Evolutionary conservation across 2,113 vertebrate genomes (phyloP), one percentile per base, ranked within the genome.

Genomic region (Anoplopoma fimbria): DNA sequence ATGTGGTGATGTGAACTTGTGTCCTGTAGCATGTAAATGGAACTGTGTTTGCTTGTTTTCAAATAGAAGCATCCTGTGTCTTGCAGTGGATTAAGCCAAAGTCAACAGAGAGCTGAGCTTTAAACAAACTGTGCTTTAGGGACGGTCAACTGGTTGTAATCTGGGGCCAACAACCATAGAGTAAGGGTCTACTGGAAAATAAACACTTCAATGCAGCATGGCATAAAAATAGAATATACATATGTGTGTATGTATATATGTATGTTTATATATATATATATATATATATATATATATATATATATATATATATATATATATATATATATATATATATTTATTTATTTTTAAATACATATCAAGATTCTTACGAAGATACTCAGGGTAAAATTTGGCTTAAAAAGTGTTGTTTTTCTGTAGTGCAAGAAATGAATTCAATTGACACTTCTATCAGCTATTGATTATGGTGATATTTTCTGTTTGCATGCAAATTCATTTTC

Each of bases 101-200:
- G 88, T 93, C 93, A 93, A 93, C 91, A 93, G 60, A 25, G 27
- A 82, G 63, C 55, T 89, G 80, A 93, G 88, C 78, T 91, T 88
- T 88, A 88, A 87, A 89, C 88, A 91, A 90, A 93, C 89, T 81
- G 61, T 77, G 86, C 89, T 91, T 83, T 79, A 83, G 83, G 81
- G 77, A 87, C 73, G 25, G 84, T 82, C 81, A 34, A 75, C 74
- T 69, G 71, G 34, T 82, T 65, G 70, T 86, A 87, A 89, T 85
- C 67, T 67, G 53, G 70, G 87, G 79, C 79, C 74, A 87, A 80
- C 87, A 87, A 77, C 33, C 67, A 64, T 14, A 69, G 72, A 69
- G 75, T 13, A 34, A 13, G 34, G 45, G 36, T 75, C 80, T 73
- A 42, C 38, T 61, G 60, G 64, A 77, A 87, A 81, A 84, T 57